These are phyloP conservation scores for Esox niger DNA, from an alignment of 2,113 vertebrate species.

Conservation along the genomic window DNA sequence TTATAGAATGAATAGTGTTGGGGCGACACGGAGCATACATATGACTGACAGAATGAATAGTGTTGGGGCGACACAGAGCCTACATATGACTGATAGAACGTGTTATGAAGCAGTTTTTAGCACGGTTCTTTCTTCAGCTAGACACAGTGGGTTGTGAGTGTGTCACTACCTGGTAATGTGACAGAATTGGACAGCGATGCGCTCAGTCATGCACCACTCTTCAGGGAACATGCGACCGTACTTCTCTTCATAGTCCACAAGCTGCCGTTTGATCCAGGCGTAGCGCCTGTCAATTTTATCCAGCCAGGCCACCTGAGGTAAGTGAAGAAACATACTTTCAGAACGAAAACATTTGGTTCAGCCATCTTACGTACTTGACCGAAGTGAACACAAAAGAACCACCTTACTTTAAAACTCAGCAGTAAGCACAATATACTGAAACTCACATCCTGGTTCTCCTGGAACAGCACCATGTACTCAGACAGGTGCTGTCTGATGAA, in stretches of 20 bases:
- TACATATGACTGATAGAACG: neutral
- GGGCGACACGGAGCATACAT: neutral
- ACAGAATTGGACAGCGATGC: slow-evolving; percentile 96
- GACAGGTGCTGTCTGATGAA: slow-evolving; percentile 97
- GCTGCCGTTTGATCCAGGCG: slow-evolving; percentile 95
- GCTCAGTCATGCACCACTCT: slow-evolving; percentile 96
- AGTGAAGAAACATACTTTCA: too few relatives aligned
- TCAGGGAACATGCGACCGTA: slow-evolving; percentile 93
- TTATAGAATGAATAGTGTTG: neutral
- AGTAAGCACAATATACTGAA: too few relatives aligned
- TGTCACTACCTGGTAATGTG: slow-evolving; percentile 85
- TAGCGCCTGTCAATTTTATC: slow-evolving; percentile 96
- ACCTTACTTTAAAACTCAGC: too few relatives aligned
- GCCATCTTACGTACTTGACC: too few relatives aligned
- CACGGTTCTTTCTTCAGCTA: too few relatives aligned
- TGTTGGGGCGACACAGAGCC: neutral
- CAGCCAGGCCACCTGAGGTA: slow-evolving; percentile 90
- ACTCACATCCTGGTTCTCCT: slow-evolving; percentile 98
- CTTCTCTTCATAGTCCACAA: slow-evolving; percentile 97
- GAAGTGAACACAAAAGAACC: too few relatives aligned
- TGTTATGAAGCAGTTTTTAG: neutral
- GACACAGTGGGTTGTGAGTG: neutral
- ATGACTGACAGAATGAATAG: neutral
- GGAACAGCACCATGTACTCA: slow-evolving; percentile 95
- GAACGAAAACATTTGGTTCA: too few relatives aligned